These are phyloP conservation scores for Mus spicilegus DNA, from an alignment of 2,113 vertebrate genomes.

Conservation along the genomic window DNA sequence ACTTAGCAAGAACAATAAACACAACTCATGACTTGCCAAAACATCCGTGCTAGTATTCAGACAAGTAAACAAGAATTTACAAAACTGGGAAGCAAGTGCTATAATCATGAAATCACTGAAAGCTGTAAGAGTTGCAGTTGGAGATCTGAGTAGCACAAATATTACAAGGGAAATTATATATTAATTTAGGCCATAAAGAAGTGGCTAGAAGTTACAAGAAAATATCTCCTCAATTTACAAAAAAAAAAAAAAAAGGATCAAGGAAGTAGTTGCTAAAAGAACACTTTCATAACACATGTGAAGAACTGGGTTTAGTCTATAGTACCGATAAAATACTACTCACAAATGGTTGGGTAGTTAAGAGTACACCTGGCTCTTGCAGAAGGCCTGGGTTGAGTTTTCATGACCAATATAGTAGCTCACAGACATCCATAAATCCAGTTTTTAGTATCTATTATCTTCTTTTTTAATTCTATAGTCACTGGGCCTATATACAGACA, in stretches of 20 bases:
- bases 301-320: not conserved
- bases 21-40: conserved; percentile 39
- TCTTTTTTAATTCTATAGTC: not conserved
- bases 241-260: conserved; percentile 23
- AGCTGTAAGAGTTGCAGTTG: not conserved
- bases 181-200: conserved; percentile 29
- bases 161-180: not conserved
- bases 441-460: not conserved
- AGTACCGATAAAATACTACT: not conserved
- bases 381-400: not conserved
- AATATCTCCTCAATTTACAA: not conserved
- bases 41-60: conserved; percentile 12
- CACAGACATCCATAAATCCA: not conserved
- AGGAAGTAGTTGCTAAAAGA: not conserved
- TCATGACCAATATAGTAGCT: not conserved
- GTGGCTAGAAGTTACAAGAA: not conserved
- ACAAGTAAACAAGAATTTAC: conserved; percentile 46
- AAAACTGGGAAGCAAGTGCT: not conserved
- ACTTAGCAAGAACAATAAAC: conserved; percentile 61
- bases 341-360: not conserved
- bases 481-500: not conserved
- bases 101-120: conserved; percentile 40
- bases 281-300: not conserved
- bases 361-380: not conserved
- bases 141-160: not conserved